Base-by-base conservation (phyloP, 2,888 invertebrate genomes). In the Suillia variegata region DNA sequence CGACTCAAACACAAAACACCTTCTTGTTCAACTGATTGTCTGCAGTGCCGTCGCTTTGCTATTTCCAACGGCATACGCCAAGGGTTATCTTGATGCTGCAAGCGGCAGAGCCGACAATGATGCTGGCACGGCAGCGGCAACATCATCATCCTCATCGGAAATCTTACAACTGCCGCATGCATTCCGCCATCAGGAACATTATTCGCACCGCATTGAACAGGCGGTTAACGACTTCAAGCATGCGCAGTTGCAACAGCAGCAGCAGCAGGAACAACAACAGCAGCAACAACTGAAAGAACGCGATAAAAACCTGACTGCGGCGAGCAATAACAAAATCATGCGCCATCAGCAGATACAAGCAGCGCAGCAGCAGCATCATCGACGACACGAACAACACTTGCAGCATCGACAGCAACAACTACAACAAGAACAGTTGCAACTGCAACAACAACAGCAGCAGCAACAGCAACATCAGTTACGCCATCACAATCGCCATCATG, bases 401-500 rank as follows among this genome's bases (percentile, higher is more conserved):
- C 71, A 64, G 66, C 42, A 59, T 8, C 60, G 59, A 3, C 53
- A 33, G 6, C 61, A 62, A 45, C 54, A 54, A 33, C 54, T 53
- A 59, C 57, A 51, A 12, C 52, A 58, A 38, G 22, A 53, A 58
- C 66, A 65, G 52, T 50, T 54, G 20, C 58, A 52, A n/a, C 56
- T 33, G 34, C 50, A 38, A 54, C 56, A 64, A 34, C 48, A 64
- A 54, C 63, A 65, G 48, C 63, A 58, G 38, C 54, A 22, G 18
- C 59, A 42, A 33, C 67, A 66, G 34, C 75, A 75, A 52, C 79
- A 79, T 67, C 80, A 79, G 61, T 68, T 80, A 67, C 73, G 79
- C 21, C 79, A 79, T 64, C 76, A 79, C 59, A 79, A 79, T 66
- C 75, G 76, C 1, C 77, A 79, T 62, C 80, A 79, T 66, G 68